Base-by-base conservation (phyloP, 2,888 invertebrate genomes). In the Micoletzkya japonica region DNA sequence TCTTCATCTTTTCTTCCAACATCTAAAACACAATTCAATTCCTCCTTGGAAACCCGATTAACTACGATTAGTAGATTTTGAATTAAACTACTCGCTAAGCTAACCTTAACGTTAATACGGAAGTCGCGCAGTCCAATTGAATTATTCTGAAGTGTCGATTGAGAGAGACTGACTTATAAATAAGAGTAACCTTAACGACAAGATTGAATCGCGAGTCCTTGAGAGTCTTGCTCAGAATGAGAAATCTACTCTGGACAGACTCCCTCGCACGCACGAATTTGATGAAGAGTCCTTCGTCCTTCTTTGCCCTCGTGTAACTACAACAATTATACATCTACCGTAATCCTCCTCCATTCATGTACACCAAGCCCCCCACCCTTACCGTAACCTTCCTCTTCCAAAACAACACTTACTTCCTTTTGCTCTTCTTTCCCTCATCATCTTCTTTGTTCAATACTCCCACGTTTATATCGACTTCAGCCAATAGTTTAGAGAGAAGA, bases 161-260 rank as follows among this genome's bases (percentile, higher is more conserved):
- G n/a, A 10, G 28, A 34, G 3, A 58, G 6, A 56, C 14, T 28
- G 3, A 56, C 17, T 44, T 28, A 44, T 30, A 30, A 30, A 20
- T 34, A 24, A 54, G 10, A 17, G 14, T 49, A 14, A 68, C 68
- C 49, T 58, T 68, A 7, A 68, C 68, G 57, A 57, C 57, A 4
- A 68, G 68, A 58, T 68, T 58, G 58, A 68, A 68, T 30, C 50
- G 37, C 14, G 7, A 24, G 50, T 68, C 68, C 30, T 68, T 26
- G 57, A 68, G 68, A 32, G 68, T 26, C 68, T 58, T 68, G n/a
- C 57, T 58, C 30, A 68, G 58, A 49, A 68, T 57, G 57, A 68
- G 68, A 17, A 58, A 39, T 57, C 57, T 68, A n/a, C 44, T 58
- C 68, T 68, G 68, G 0, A 57, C 57, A 20, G 44, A 32, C 34